These are phyloP conservation scores for Ethmia dodecea DNA, from an alignment of 2,888 invertebrate genomes.

Conservation along the genomic window DNA sequence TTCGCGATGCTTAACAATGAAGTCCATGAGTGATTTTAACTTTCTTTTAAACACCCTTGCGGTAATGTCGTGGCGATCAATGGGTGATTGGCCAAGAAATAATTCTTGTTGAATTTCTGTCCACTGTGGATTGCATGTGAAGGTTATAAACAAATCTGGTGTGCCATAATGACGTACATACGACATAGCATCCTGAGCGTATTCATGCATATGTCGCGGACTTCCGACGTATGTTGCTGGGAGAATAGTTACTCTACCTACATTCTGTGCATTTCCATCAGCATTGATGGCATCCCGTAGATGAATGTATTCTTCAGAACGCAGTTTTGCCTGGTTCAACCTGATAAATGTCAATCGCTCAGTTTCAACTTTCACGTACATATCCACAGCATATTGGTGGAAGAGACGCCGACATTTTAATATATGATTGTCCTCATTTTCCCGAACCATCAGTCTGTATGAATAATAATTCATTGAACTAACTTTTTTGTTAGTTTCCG, in stretches of 20 bases:
- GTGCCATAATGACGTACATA: slow-evolving; percentile 27
- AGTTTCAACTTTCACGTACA: too few relatives aligned
- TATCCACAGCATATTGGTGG: slow-evolving; percentile 12
- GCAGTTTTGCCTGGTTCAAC: slow-evolving; percentile 10
- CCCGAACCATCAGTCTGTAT: slow-evolving; percentile 15
- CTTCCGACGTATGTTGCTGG: slow-evolving; percentile 19
- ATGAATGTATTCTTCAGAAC: slow-evolving; percentile 15
- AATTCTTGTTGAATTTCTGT: slow-evolving; percentile 20
- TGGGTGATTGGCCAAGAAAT: slow-evolving; percentile 18
- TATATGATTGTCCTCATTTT: slow-evolving; percentile 10
- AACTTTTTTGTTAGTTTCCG: slow-evolving; percentile 16
- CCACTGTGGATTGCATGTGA: slow-evolving; percentile 28
- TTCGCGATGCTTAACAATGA: slow-evolving; percentile 17
- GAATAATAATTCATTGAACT: slow-evolving; percentile 20
- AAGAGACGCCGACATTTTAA: slow-evolving; percentile 11
- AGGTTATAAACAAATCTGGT: too few relatives aligned
- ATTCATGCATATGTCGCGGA: slow-evolving; percentile 18
- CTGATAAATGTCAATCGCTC: slow-evolving; percentile 14
- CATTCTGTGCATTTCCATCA: too few relatives aligned
- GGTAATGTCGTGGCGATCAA: slow-evolving; percentile 29
- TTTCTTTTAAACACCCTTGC: slow-evolving; percentile 21
- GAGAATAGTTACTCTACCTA: slow-evolving; percentile 23
- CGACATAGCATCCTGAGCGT: slow-evolving; percentile 23
- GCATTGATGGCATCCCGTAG: slow-evolving; percentile 12
- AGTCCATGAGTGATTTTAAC: slow-evolving; percentile 18